phyloP scores from a whole-genome alignment of 64 coral and sea anemone species.

The Actinia tenebrosa region DNA sequence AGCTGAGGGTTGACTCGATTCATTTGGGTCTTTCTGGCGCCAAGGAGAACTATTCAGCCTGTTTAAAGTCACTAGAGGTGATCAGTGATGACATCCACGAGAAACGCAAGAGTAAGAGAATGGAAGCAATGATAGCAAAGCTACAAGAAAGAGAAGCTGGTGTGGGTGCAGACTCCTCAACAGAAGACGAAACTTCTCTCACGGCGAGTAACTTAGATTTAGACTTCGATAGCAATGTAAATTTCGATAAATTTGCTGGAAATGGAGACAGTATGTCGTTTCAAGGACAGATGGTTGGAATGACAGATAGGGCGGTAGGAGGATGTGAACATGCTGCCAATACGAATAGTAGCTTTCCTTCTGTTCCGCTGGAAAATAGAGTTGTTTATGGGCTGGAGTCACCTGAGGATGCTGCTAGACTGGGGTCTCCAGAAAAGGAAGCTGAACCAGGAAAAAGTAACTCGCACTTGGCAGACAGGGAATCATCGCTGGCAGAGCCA shows the following conservation, averaged over 20 bases:
- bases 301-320: neutral
- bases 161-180: conserved; percentile 80
- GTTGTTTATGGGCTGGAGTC: conserved; percentile 10
- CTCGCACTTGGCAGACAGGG: neutral
- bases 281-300: neutral
- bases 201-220: conserved; percentile 78
- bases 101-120: conserved; percentile 76
- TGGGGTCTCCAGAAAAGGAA: neutral
- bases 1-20: conserved; percentile 78
- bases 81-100: conserved; percentile 91
- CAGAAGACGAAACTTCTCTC: conserved; percentile 67
- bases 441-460: neutral
- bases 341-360: neutral
- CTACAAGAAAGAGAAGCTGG: conserved; percentile 68
- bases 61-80: conserved; percentile 66
- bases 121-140: conserved; percentile 44
- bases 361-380: neutral
- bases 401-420: neutral
- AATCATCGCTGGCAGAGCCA: neutral
- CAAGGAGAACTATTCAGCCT: conserved; percentile 60
- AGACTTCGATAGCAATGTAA: conserved; percentile 53
- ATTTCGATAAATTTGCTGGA: conserved; percentile 27
- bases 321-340: neutral
- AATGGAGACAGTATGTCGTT: neutral
- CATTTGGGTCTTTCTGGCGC: conserved; percentile 61